Conservation (phyloP, 2,888 invertebrate species). For the Ctenicera cuprea region DNA sequence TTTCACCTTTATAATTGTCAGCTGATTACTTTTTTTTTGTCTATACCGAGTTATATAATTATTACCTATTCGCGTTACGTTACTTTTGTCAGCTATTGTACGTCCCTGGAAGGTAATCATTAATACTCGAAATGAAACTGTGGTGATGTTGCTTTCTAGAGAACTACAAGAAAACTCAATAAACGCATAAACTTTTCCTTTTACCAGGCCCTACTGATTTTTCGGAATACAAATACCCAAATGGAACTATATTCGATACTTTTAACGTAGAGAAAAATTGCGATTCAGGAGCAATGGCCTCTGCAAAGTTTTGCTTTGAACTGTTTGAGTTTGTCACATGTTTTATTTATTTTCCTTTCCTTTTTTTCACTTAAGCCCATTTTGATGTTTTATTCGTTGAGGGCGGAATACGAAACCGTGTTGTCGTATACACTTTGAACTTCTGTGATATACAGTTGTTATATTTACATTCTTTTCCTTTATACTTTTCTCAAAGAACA, state of each 20-base stretch:
- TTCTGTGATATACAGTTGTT: constrained; percentile 45
- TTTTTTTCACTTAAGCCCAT: constrained; percentile 62
- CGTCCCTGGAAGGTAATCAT: too few relatives aligned
- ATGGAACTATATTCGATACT: constrained; percentile 4
- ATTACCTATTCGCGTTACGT: too few relatives aligned
- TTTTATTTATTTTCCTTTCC: constrained; percentile 65
- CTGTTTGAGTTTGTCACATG: constrained; percentile 67
- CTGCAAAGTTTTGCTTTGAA: constrained; percentile 63
- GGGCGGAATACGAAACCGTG: constrained; percentile 58
- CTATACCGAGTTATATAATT: too few relatives aligned
- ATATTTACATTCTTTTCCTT: constrained; percentile 39
- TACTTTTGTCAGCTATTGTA: too few relatives aligned
- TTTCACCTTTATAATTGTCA: too few relatives aligned
- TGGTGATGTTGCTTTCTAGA: too few relatives aligned
- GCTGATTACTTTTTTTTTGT: too few relatives aligned
- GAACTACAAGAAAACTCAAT: too few relatives aligned
- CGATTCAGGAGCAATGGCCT: constrained; percentile 21
- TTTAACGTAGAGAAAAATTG: not conserved
- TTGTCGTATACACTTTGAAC: constrained; percentile 56
- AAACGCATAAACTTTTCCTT: too few relatives aligned
- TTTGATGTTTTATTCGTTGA: constrained; percentile 64
- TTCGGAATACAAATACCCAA: not conserved
- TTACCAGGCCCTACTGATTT: too few relatives aligned
- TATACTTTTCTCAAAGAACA: constrained; percentile 30
- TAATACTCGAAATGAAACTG: too few relatives aligned